phyloP scores from a whole-genome alignment of 2,113 vertebrate species.

The Eonycteris spelaea region DNA sequence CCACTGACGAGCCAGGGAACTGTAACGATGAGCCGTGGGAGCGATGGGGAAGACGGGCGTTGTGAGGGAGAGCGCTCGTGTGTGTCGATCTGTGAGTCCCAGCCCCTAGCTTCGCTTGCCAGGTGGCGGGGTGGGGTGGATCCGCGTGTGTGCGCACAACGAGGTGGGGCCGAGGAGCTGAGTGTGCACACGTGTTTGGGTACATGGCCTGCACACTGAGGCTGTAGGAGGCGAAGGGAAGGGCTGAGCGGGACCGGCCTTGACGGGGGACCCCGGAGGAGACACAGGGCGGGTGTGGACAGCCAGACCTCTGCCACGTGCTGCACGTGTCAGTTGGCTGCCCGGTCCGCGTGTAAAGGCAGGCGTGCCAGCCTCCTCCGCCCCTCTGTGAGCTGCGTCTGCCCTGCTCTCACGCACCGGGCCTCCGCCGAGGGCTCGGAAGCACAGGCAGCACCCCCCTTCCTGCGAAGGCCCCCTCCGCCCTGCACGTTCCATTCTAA shows the following conservation, averaged over 20 bases:
- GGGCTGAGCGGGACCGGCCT: background rate
- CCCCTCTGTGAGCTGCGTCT: background rate
- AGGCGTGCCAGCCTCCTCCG: background rate
- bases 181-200: fast-evolving
- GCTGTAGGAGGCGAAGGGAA: background rate
- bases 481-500: background rate
- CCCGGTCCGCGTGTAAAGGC: background rate
- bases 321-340: background rate
- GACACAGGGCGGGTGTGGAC: background rate
- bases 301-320: background rate
- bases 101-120: background rate
- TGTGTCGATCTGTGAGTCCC: background rate
- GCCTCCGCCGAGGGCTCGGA: background rate
- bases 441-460: background rate
- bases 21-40: constrained; percentile 30
- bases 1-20: constrained; percentile 30
- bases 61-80: background rate
- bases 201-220: fast-evolving
- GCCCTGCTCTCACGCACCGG: no score
- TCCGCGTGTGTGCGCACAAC: background rate
- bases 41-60: background rate
- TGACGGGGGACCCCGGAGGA: background rate
- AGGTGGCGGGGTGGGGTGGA: no score
- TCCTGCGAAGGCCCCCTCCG: background rate
- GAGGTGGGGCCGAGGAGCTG: background rate